Conservation (phyloP, 2,797 vertebrate species). For the Poeciliopsis presidionis region DNA sequence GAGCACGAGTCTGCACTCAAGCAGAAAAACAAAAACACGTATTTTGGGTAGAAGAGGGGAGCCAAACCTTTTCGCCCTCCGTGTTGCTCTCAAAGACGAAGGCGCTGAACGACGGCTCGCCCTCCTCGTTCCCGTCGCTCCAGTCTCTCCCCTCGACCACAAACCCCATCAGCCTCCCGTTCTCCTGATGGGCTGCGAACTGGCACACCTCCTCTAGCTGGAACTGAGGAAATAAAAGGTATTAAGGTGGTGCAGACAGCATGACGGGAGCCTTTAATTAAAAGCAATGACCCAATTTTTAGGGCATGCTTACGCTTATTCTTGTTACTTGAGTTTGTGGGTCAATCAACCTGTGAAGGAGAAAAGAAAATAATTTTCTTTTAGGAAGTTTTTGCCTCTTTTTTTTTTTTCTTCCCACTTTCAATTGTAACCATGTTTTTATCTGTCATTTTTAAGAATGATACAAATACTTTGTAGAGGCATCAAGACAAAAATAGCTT, state of each 20-base stretch:
- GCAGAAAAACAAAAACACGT: rapidly evolving
- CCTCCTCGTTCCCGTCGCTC: constrained; percentile 74
- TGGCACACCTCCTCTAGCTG: constrained; percentile 89
- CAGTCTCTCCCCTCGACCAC: constrained; percentile 85
- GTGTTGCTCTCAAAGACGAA: constrained; percentile 98
- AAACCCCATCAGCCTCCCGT: constrained; percentile 93
- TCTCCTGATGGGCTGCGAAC: constrained; percentile 95
- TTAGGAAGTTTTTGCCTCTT: background rate
- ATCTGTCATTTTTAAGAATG: background rate
- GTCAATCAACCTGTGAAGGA: constrained; percentile 89
- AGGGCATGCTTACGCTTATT: constrained; percentile 87
- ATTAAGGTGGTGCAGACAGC: background rate
- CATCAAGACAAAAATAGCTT: background rate
- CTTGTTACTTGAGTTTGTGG: constrained; percentile 97
- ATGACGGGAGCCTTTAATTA: background rate
- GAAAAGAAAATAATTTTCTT: constrained; percentile 5
- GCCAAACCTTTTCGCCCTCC: constrained; percentile 93
- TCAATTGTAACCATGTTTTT: background rate
- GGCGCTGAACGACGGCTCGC: constrained; percentile 85
- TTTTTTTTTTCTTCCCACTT: background rate
- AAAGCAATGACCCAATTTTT: background rate
- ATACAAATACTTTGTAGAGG: background rate
- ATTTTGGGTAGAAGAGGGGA: too few species aligned
- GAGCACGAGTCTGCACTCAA: background rate
- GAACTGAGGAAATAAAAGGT: constrained; percentile 80